phyloP scores from a whole-genome alignment of 1,140 invertebrate species.

The Ruditapes philippinarum region DNA sequence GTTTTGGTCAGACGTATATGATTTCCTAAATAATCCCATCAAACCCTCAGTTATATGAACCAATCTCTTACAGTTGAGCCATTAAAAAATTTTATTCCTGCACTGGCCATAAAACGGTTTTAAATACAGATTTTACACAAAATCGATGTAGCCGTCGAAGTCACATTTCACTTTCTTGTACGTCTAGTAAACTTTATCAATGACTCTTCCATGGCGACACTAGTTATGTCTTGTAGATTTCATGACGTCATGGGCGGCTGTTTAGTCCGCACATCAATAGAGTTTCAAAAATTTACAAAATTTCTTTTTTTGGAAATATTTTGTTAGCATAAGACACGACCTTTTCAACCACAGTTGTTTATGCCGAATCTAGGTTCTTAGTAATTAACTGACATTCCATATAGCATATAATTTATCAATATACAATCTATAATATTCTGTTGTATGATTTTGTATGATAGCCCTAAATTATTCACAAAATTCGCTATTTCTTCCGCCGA shows the following conservation, averaged over 20 bases:
- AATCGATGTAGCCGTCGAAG: background rate
- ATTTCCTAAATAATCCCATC: background rate
- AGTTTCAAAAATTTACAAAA: too few relatives aligned
- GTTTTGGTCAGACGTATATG: background rate
- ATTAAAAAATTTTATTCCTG: too few relatives aligned
- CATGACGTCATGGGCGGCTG: too few relatives aligned
- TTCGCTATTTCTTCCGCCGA: background rate
- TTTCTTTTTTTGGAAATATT: background rate
- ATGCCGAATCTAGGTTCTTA: background rate
- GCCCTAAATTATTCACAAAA: background rate
- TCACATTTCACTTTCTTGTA: constrained; percentile 33
- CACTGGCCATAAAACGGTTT: background rate
- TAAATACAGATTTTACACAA: background rate
- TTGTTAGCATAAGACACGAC: too few relatives aligned
- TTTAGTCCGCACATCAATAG: background rate
- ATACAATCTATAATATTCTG: too few relatives aligned
- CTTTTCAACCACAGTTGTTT: background rate
- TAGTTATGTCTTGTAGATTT: too few relatives aligned
- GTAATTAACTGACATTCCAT: background rate
- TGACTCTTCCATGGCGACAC: background rate
- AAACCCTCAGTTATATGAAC: background rate
- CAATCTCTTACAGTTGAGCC: background rate
- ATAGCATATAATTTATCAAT: background rate
- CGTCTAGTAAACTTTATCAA: background rate
- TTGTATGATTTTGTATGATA: too few relatives aligned